These are phyloP conservation scores for Brachyopa scutellaris DNA, from an alignment of 2,888 invertebrate genomes.

Conservation along the genomic window DNA sequence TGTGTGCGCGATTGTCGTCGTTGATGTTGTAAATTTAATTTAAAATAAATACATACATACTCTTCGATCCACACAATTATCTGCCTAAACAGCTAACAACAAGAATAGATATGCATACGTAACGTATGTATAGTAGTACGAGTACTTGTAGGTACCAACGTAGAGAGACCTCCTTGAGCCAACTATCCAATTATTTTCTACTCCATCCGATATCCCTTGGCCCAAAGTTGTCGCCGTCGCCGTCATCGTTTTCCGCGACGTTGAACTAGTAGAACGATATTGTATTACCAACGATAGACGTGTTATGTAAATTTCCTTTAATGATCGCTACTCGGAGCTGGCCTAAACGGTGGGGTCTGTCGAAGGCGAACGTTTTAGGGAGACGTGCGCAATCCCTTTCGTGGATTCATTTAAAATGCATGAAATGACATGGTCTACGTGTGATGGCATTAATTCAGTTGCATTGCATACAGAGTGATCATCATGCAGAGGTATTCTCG, in stretches of 20 bases:
- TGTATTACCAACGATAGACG: slow-evolving; percentile 70
- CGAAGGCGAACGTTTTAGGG: slow-evolving; percentile 35
- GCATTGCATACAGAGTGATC: slow-evolving; percentile 71
- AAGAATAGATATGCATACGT: slow-evolving; percentile 23
- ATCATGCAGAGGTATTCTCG: slow-evolving; percentile 63
- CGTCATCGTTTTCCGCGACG: slow-evolving; percentile 39
- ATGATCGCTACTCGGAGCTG: slow-evolving; percentile 52
- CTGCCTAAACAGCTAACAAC: slow-evolving; percentile 62
- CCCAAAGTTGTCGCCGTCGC: slow-evolving; percentile 30
- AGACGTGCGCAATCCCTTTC: slow-evolving; percentile 46
- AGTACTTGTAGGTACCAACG: not conserved
- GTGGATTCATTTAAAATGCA: slow-evolving; percentile 70
- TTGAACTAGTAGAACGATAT: slow-evolving; percentile 66
- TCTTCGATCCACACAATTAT: slow-evolving; percentile 70
- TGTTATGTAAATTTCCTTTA: slow-evolving; percentile 72
- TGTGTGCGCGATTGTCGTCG: slow-evolving; percentile 69
- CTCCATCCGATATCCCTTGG: slow-evolving; percentile 47
- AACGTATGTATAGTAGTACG: too few relatives aligned
- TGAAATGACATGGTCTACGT: slow-evolving; percentile 72
- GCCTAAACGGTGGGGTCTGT: too few relatives aligned
- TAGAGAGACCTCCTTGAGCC: slow-evolving; percentile 49
- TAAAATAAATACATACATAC: slow-evolving; percentile 73
- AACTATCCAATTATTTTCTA: slow-evolving; percentile 70
- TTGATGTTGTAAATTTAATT: slow-evolving; percentile 72
- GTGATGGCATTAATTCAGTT: slow-evolving; percentile 72